Percentiles rank a stretch among this genome's conserved stretches.
phyloP scores from a whole-genome alignment of 2,113 vertebrate genomes.

The Paramormyrops kingsleyae region DNA sequence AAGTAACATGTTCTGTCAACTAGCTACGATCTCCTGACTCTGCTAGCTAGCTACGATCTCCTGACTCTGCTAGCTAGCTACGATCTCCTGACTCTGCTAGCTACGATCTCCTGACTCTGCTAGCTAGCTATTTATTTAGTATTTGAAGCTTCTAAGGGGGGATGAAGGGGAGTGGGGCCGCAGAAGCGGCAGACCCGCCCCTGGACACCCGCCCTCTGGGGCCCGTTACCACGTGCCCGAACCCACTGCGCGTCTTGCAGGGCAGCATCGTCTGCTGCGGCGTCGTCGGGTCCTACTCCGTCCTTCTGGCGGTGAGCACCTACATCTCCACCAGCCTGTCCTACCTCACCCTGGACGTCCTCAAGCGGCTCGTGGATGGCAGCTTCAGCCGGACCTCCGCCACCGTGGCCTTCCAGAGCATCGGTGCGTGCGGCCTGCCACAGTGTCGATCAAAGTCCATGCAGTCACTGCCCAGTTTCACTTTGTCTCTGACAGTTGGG shows the following conservation, averaged over 20 bases:
- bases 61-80: no score
- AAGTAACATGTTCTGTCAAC: no score
- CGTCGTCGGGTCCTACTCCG: slow-evolving; percentile 69
- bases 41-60: no score
- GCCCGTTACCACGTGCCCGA: not conserved
- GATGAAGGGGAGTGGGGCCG: not conserved
- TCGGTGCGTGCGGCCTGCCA: slow-evolving; percentile 70
- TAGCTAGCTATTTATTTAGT: not conserved
- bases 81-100: no score
- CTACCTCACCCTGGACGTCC: slow-evolving; percentile 77
- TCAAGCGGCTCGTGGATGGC: slow-evolving; percentile 74
- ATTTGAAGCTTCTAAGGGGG: not conserved
- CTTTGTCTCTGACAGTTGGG: not conserved
- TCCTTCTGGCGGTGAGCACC: slow-evolving; percentile 72
- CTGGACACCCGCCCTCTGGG: not conserved
- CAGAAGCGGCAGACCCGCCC: not conserved
- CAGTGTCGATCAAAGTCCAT: not conserved
- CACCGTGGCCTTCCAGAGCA: slow-evolving; percentile 74
- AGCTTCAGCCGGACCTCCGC: slow-evolving; percentile 70
- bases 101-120: no score
- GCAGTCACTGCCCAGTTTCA: not conserved
- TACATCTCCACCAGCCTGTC: slow-evolving; percentile 88
- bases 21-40: no score
- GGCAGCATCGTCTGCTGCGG: slow-evolving; percentile 82
- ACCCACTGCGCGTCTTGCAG: slow-evolving; percentile 43